Percentiles rank a stretch among this genome's conserved stretches.
Evolutionary conservation across 2,113 vertebrate species (phyloP).

Genomic region (Illadopsis cleaveri): DNA sequence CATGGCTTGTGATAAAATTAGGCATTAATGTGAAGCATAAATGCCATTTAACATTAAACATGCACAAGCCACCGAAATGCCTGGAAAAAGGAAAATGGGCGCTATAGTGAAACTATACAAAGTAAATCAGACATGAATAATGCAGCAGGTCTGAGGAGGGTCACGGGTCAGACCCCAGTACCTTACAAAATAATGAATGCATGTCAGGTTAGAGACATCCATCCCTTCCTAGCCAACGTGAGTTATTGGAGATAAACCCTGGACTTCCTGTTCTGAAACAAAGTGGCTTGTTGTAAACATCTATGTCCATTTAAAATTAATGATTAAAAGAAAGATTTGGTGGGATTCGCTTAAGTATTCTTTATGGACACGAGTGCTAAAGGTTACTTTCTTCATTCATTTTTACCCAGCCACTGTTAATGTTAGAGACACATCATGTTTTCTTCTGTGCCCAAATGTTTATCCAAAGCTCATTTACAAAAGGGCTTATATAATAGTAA

Average conservation of each 20-base stretch:
- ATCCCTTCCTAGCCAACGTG: slow-evolving; percentile 67
- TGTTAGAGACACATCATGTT: slow-evolving; percentile 63
- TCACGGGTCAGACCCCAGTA: slow-evolving; percentile 73
- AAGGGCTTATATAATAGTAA: slow-evolving; percentile 72
- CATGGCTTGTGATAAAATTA: slow-evolving; percentile 50
- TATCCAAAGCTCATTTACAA: slow-evolving; percentile 75
- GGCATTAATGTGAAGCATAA: slow-evolving; percentile 56
- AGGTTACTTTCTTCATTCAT: slow-evolving; percentile 70
- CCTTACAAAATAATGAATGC: slow-evolving; percentile 81
- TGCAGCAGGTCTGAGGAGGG: slow-evolving; percentile 69
- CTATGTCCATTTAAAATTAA: slow-evolving; percentile 59
- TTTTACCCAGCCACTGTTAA: slow-evolving; percentile 70
- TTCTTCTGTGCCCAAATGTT: slow-evolving; percentile 67
- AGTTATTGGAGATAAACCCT: slow-evolving; percentile 77
- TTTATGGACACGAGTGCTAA: slow-evolving; percentile 50
- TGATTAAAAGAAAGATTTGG: slow-evolving; percentile 58
- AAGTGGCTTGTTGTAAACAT: slow-evolving; percentile 54
- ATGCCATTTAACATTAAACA: slow-evolving; percentile 60
- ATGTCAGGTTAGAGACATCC: slow-evolving; percentile 66
- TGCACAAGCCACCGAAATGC: slow-evolving; percentile 31
- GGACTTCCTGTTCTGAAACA: slow-evolving; percentile 72
- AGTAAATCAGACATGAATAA: slow-evolving; percentile 78
- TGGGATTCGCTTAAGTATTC: slow-evolving; percentile 68
- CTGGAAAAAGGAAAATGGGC: slow-evolving; percentile 62
- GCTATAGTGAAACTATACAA: slow-evolving; percentile 72